Evolutionary conservation across 2,113 vertebrate genomes (phyloP), one percentile per base, ranked within the genome.

Genomic region (Phaethornis superciliosus): DNA sequence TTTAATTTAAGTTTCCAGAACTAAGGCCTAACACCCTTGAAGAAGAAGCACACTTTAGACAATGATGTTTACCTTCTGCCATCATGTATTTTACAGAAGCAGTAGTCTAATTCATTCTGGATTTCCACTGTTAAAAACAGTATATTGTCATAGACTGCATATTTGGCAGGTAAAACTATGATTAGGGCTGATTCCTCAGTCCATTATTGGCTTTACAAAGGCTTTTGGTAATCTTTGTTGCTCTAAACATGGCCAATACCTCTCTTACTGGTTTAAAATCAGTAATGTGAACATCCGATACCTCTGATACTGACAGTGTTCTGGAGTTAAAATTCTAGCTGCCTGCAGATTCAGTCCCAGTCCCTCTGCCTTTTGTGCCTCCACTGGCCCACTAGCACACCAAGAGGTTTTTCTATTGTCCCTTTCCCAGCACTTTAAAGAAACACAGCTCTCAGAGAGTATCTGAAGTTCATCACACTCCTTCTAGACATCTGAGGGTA

Each of bases 1-100:
- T 83, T 28, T 81, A 27, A 85, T 80, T 87, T 75, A 91, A 37
- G 17, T 79, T 95, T 93, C 72, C 26, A 85, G 65, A 71, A 81
- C 32, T 76, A 32, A 91, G 58, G 21, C 23, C 18, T 62, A 52
- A 54, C 12, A 24, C 6, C 52, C 20, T 59, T 71, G 56, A 89
- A 72, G 63, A 67, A 28, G 26, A 30, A 89, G 42, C 87, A 32
- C 37, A 54, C 33, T 69, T 68, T 37, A 85, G 23, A 65, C 37
- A 30, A 11, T 72, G 58, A 76, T 22, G n/a, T 51, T 93, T 95
- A 22, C n/a, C 51, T 88, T 54, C 22, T 67, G 58, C 16, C 32
- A 72, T 42, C 19, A 24, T 5, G 3, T 51, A 75, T 81, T 89
- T 64, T 76, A 81, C 18, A 90, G 67, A 27, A 17, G 23, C 22